A percentile compares a stretch with the other conserved stretches of the same genome.
Evolutionary conservation across 2,113 vertebrate genomes (phyloP).

Genomic region (Daboia siamensis): DNA sequence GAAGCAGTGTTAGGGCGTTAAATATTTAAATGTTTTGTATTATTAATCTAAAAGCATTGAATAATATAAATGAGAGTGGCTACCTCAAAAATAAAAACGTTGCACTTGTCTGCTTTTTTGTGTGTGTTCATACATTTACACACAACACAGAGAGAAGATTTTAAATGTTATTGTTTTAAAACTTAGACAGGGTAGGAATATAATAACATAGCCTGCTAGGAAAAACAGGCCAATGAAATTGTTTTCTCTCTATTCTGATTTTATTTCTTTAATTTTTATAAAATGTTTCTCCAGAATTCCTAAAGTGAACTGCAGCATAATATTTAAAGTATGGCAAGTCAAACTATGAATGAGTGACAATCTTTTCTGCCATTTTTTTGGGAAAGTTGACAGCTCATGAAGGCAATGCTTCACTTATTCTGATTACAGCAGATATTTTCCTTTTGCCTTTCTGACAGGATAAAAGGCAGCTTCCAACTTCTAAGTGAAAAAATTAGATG

Average conservation of each 20-base stretch:
- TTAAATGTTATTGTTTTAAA: background rate
- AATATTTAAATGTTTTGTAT: background rate
- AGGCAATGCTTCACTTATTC: background rate
- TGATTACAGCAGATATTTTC: background rate
- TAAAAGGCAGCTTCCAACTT: background rate
- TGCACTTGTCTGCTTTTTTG: no score
- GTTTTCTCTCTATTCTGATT: background rate
- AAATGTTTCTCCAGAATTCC: background rate
- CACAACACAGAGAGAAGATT: background rate
- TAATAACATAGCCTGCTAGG: background rate
- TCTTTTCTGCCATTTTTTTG: background rate
- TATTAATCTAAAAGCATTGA: background rate
- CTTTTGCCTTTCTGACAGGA: background rate
- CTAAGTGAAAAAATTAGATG: background rate
- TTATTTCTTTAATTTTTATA: background rate
- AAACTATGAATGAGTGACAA: background rate
- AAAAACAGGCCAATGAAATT: background rate
- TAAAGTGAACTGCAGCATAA: background rate
- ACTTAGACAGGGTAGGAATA: background rate
- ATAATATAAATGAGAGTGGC: background rate
- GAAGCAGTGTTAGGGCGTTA: background rate
- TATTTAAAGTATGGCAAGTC: background rate
- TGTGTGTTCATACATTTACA: background rate
- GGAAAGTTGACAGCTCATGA: background rate
- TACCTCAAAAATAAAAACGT: background rate